Percentiles rank a stretch among this genome's conserved stretches.
Conservation (phyloP, 2,888 invertebrate species). For the Papilio demoleus region DNA sequence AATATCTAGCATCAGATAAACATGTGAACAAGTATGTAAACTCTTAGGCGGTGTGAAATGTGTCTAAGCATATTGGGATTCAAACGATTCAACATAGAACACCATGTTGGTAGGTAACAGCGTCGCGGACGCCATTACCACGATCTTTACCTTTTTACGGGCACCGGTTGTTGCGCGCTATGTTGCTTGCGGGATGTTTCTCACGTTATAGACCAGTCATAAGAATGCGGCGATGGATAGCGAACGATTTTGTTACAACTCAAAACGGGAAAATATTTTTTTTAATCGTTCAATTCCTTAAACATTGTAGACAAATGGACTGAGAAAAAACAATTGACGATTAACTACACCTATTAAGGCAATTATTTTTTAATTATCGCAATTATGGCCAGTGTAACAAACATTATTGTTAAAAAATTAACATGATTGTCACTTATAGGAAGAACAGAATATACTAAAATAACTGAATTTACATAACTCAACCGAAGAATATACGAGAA, state of each 20-base stretch:
- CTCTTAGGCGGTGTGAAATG: conserved; percentile 14
- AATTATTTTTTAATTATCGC: neutral
- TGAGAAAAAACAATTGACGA: neutral
- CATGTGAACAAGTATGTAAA: neutral
- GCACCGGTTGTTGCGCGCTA: conserved; percentile 5
- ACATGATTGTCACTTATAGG: too few relatives aligned
- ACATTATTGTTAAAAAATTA: neutral
- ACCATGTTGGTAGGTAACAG: conserved; percentile 37
- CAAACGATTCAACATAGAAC: conserved; percentile 16
- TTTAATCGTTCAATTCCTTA: neutral
- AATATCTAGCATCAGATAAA: neutral
- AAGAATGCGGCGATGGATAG: conserved; percentile 35
- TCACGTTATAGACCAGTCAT: conserved; percentile 25
- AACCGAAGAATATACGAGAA: too few relatives aligned
- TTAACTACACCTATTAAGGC: neutral
- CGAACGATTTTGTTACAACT: conserved; percentile 21
- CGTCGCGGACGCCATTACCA: conserved; percentile 32
- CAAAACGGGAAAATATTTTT: conserved; percentile 18
- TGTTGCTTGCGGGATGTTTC: conserved; percentile 34
- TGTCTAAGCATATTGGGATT: conserved; percentile 19
- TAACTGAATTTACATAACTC: neutral
- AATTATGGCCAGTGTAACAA: neutral
- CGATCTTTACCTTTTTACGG: conserved; percentile 37
- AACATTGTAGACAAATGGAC: neutral
- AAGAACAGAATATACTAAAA: neutral